A percentile compares a stretch with the other conserved stretches of the same genome.
Evolutionary conservation across 1,140 invertebrate genomes (phyloP).

Genomic region (Phenacoccus solenopsis): DNA sequence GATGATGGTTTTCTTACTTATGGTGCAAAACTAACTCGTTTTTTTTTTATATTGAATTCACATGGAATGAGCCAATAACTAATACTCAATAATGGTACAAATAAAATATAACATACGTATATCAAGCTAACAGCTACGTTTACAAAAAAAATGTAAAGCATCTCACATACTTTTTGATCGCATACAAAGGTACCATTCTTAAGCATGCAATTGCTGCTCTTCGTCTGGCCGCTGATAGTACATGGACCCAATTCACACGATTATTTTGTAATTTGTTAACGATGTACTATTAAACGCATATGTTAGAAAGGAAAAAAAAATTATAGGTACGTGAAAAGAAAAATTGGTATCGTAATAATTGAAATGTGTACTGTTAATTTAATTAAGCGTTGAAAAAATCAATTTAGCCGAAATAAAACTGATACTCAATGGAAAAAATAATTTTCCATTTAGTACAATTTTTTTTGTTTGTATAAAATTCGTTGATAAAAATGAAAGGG

Average conservation of each 20-base stretch:
- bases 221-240: constrained; percentile 86
- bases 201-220: constrained; percentile 91
- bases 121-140: neutral
- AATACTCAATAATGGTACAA: neutral
- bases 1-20: too few relatives aligned
- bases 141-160: neutral
- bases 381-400: too few relatives aligned
- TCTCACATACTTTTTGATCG: constrained; percentile 63
- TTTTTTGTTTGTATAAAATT: too few relatives aligned
- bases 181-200: constrained; percentile 82
- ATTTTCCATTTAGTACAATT: too few relatives aligned
- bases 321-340: neutral
- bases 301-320: constrained; percentile 26
- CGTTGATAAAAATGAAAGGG: neutral
- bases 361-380: too few relatives aligned
- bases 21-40: too few relatives aligned
- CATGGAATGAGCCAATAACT: too few relatives aligned
- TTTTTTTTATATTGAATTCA: neutral
- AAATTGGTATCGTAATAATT: too few relatives aligned
- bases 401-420: too few relatives aligned
- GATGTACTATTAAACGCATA: constrained; percentile 22
- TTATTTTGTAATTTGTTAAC: constrained; percentile 25
- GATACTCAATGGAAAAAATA: too few relatives aligned
- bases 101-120: neutral
- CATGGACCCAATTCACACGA: constrained; percentile 66